Conservation (phyloP, 2,797 vertebrate genomes). For the Kryptopterus vitreolus region DNA sequence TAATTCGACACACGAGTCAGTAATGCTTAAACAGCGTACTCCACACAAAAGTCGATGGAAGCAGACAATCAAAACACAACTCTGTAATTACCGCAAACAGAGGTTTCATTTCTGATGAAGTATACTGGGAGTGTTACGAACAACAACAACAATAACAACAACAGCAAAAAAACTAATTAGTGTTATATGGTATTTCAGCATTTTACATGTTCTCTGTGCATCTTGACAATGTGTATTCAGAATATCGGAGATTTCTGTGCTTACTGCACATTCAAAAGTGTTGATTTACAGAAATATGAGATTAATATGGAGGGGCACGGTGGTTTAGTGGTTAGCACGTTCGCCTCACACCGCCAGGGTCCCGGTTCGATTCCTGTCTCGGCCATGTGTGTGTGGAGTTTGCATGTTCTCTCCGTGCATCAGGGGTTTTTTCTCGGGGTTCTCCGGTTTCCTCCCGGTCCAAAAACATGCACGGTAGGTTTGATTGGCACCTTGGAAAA, state of each 20-base stretch:
- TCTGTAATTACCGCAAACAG: conserved; percentile 29
- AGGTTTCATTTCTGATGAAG: not conserved
- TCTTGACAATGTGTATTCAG: not conserved
- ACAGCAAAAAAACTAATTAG: conserved; percentile 3
- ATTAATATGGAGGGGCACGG: no score
- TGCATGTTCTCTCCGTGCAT: no score
- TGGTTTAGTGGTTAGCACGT: no score
- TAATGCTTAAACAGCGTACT: conserved; percentile 18
- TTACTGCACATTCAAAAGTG: not conserved
- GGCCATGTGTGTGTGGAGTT: no score
- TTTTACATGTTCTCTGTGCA: not conserved
- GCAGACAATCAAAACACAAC: conserved; percentile 27
- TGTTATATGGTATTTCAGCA: not conserved
- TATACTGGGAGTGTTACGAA: not conserved
- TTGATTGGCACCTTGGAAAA: no score
- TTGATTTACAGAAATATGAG: not conserved
- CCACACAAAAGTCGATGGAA: conserved; percentile 25
- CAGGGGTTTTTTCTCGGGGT: no score
- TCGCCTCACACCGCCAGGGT: no score
- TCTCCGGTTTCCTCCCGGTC: no score
- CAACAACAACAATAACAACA: no score
- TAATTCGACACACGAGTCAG: conserved; percentile 21
- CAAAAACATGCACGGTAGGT: no score
- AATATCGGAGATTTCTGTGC: not conserved
- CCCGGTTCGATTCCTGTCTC: no score